Conservation (phyloP, 2,113 vertebrate genomes). For the Pachypanchax playfairii region DNA sequence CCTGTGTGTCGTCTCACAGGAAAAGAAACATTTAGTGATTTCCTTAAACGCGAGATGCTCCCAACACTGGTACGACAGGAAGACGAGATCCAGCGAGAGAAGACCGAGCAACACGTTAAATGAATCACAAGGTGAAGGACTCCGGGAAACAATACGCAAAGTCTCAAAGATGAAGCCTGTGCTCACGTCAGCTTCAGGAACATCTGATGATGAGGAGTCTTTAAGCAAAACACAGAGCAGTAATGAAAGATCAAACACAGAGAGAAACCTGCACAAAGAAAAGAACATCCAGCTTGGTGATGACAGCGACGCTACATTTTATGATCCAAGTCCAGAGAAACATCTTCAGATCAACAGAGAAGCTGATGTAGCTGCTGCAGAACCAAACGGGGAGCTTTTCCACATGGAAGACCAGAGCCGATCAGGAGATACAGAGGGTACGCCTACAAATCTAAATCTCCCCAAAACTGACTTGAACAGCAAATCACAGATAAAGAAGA, state of each 20-base stretch:
- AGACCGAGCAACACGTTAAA: too few species aligned
- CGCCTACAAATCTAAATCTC: slow-evolving; percentile 7
- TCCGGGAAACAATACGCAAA: not conserved
- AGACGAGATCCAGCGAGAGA: not conserved
- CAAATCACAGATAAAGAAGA: not conserved
- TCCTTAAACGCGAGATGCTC: slow-evolving; percentile 20
- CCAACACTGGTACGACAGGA: slow-evolving; percentile 10
- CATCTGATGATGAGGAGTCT: not conserved
- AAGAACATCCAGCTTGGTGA: not conserved
- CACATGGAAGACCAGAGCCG: not conserved
- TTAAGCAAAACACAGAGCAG: not conserved
- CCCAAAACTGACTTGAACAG: not conserved
- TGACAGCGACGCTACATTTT: not conserved
- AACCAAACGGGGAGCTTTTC: not conserved
- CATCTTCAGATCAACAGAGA: not conserved
- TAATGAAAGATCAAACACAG: not conserved
- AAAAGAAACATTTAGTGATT: slow-evolving; percentile 34
- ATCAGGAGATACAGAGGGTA: not conserved
- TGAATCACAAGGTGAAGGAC: not conserved
- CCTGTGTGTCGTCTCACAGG: slow-evolving; percentile 38
- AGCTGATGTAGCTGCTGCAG: not conserved
- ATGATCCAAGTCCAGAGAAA: not conserved
- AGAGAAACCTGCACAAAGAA: not conserved
- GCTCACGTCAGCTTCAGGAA: not conserved
- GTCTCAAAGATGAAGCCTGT: not conserved